Conservation (phyloP, 2,113 vertebrate species). For the Clarias magur region DNA sequence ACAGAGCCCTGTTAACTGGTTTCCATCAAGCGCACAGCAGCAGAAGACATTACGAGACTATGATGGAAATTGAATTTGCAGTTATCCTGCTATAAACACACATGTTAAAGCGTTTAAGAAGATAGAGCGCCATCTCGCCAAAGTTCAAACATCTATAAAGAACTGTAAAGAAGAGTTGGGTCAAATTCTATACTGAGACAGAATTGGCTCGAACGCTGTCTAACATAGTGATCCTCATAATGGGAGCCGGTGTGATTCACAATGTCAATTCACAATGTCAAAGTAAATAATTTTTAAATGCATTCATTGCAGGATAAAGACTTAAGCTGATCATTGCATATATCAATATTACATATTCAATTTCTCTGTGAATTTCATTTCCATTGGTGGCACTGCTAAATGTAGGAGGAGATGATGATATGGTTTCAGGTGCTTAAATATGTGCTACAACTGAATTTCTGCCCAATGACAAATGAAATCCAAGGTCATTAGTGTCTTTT, state of each 20-base stretch:
- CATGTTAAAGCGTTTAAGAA: conserved; percentile 56
- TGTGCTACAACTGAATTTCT: neutral
- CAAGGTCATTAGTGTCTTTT: neutral
- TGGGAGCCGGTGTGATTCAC: conserved; percentile 25
- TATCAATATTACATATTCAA: conserved; percentile 17
- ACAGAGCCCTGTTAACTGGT: conserved; percentile 57
- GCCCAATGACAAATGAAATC: neutral
- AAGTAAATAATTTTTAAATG: neutral
- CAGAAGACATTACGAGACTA: conserved; percentile 56
- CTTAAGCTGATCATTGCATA: neutral
- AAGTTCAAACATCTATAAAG: conserved; percentile 29
- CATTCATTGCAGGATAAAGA: conserved; percentile 9
- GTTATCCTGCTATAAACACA: conserved; percentile 56
- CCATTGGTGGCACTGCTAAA: neutral
- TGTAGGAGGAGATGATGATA: neutral
- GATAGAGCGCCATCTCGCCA: neutral
- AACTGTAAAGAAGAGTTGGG: neutral
- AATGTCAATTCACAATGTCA: neutral
- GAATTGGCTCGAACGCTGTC: neutral
- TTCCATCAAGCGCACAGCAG: conserved; percentile 58
- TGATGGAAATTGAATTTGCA: conserved; percentile 52
- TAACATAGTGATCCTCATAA: neutral
- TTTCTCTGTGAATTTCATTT: neutral
- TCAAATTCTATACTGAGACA: neutral
- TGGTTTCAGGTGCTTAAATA: neutral